Conservation (phyloP, 2,113 vertebrate genomes). For the Nesoenas mayeri region DNA sequence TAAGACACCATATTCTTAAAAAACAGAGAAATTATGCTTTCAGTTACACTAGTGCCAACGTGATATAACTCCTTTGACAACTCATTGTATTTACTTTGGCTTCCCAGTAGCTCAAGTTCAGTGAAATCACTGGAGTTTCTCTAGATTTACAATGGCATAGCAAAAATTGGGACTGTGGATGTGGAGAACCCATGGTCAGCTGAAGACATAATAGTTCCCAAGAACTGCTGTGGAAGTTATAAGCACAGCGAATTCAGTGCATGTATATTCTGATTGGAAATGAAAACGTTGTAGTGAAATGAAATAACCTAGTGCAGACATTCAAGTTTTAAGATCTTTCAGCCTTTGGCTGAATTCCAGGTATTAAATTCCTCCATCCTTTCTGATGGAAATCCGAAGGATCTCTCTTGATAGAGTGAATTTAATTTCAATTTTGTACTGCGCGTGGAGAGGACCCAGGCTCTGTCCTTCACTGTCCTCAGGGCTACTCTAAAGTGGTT, state of each 20-base stretch:
- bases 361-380: neutral
- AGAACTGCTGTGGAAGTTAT: neutral
- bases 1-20: slow-evolving; percentile 41
- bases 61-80: slow-evolving; percentile 42
- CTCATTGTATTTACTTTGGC: slow-evolving; percentile 53
- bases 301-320: neutral
- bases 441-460: neutral
- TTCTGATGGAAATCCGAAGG: neutral
- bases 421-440: neutral
- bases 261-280: neutral
- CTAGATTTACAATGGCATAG: slow-evolving; percentile 43
- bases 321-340: neutral
- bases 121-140: slow-evolving; percentile 5
- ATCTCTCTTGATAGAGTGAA: neutral
- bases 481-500: neutral
- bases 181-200: neutral
- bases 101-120: neutral
- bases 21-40: slow-evolving; percentile 53
- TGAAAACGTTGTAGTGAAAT: neutral
- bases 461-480: neutral
- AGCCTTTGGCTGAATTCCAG: slow-evolving; percentile 1
- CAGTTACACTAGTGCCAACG: neutral
- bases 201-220: neutral
- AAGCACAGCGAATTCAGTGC: neutral
- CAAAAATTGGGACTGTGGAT: neutral